Conservation (phyloP, 1,140 invertebrate genomes). For the Orchestia grillus region DNA sequence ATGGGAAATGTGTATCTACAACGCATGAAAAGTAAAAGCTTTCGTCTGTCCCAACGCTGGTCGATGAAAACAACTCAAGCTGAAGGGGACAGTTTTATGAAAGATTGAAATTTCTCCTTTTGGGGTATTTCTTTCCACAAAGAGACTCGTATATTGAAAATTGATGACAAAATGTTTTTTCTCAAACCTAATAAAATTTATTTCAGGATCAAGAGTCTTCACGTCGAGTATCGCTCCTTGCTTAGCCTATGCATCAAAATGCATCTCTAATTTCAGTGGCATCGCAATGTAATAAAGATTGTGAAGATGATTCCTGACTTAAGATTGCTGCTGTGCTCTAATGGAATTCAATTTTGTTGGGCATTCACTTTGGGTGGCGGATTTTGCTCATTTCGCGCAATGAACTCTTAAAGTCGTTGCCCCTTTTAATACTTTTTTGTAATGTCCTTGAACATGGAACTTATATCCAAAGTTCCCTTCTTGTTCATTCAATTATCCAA, state of each 20-base stretch:
- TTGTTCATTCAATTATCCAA: too few relatives aligned
- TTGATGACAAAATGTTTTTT: not conserved
- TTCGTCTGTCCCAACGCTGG: not conserved
- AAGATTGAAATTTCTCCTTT: not conserved
- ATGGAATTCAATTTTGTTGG: too few relatives aligned
- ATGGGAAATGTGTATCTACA: not conserved
- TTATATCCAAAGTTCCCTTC: too few relatives aligned
- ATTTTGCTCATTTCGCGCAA: too few relatives aligned
- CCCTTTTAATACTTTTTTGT: too few relatives aligned
- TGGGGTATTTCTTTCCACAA: not conserved
- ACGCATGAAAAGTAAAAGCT: too few relatives aligned
- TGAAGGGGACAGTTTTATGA: not conserved
- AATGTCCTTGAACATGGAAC: too few relatives aligned
- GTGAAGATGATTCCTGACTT: not conserved
- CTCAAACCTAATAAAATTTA: not conserved
- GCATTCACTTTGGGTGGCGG: too few relatives aligned
- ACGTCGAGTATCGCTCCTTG: not conserved
- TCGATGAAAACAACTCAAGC: not conserved
- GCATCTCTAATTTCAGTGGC: not conserved
- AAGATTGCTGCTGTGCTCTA: too few relatives aligned
- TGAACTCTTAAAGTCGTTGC: too few relatives aligned
- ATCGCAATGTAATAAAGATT: not conserved
- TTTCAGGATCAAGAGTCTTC: not conserved
- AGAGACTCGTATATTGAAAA: not conserved
- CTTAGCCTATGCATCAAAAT: not conserved